Base-by-base conservation (phyloP, 2,797 vertebrate genomes). In the Liparis tanakae region DNA sequence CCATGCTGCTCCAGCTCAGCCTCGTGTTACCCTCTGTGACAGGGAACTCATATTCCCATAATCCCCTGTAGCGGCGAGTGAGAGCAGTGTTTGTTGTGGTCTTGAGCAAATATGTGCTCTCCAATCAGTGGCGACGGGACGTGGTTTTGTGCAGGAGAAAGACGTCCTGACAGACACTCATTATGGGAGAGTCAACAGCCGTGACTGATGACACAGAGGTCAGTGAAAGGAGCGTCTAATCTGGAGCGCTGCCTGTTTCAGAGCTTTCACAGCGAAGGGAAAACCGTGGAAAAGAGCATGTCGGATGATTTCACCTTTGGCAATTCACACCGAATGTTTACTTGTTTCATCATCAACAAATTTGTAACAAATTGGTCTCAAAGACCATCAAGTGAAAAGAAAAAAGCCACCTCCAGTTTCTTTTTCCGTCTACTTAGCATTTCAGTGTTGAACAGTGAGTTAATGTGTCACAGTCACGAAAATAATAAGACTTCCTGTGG, bases 201-300 rank as follows among this genome's bases (percentile, higher is more conserved):
- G 77, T 93, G 92, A 93, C 91, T 89, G 92, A 93, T 93, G 90
- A 90, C 91, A 90, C 86, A 71, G 85, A 92, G 92, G 90, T 93
- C 92, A 84, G 85, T 74, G 88, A 86, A 90, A 70, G 85, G 86
- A 90, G 78, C 85, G 76, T 87, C 87, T 79, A 85, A 90, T 83
- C 89, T 91, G 87, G 91, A 91, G 78, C 84, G 51, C 73, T 85
- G 89, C 87, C 91, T 82, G 85, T 63, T 90, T 77, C 84, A 77
- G 67, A 83, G 86, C 89, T 90, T 92, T 91, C 89, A 85, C 72
- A 83, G 82, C 5, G 12, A 54, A 83, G 74, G 74, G 76, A 84
- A 81, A 85, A 84, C 79, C 84, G 78, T 88, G 86, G 88, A 91
- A 93, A 91, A 92, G 69, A 87, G 88, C 90, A 84, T 91, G 90